Base-by-base conservation (phyloP, 2,113 vertebrate species). In the Forbesichthys agassizii region DNA sequence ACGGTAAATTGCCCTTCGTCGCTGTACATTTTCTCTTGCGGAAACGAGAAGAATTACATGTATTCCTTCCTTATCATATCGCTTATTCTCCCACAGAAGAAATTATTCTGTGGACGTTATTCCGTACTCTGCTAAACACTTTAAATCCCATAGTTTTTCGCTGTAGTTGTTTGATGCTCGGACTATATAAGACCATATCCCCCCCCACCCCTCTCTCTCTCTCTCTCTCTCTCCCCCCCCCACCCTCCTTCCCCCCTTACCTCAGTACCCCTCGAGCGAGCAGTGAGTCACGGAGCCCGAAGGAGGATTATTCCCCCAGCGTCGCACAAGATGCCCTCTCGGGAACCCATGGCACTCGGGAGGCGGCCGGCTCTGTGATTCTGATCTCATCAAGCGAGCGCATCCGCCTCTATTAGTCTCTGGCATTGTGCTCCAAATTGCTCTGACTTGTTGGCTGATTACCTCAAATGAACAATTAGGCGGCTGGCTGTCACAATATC, bases 381-480 rank as follows among this genome's bases (percentile, higher is more conserved):
- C 77, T 81, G 88, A 88, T 87, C 86, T 78, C 84, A 85, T 86
- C 84, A 82, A 73, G 79, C 69, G 47, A 68, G 84, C 85, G 83
- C 80, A 80, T 88, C 88, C 65, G 64, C 83, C 84, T 81, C 75
- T 80, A 90, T 91, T 88, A 85, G 82, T 82, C 85, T 74, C 78
- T 48, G 77, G 85, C 88, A 84, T 86, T 83, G 86, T 82, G 80
- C 78, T 84, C 12, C 59, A 88, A 89, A 90, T 89, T 84, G 86
- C 78, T 87, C 88, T 78, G 85, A 86, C 85, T 88, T 86, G 86
- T 84, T 81, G 85, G 80, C 84, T 87, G 88, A 91, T 92, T 90
- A 91, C 84, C 86, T 89, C 84, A 88, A 88, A 88, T 91, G 88
- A 89, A 86, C 89, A 92, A 90, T 91, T 90, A 91, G 86, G 82